Evolutionary conservation across 2,113 vertebrate genomes (phyloP), one percentile per base, ranked within the genome.

Genomic region (Tauraco erythrolophus): DNA sequence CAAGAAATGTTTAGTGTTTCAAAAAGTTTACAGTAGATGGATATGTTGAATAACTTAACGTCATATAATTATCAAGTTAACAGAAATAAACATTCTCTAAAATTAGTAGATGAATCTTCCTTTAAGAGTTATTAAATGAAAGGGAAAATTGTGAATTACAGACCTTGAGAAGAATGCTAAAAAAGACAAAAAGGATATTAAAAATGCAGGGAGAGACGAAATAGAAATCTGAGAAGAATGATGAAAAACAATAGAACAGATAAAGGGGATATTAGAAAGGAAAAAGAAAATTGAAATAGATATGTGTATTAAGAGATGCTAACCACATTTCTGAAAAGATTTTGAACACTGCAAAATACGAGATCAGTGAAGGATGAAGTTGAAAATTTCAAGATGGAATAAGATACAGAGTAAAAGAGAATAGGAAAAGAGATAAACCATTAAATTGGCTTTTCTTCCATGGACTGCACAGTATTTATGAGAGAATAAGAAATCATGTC

Each of bases 271-370:
- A 93, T 90, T 93, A 90, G 76, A 89, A 91, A 68, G 37, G 35
- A 84, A 95, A 72, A 56, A 92, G 68, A 88, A 96, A 97, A 78
- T 87, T 79, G 89, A 89, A 90, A 94, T 37, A 80, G 92, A 92
- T 57, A 54, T 33, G 24, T 71, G 46, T 61, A 46, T 84, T 88
- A 75, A 87, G 84, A 96, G 75, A 83, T n/a, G 45, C 57, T 85
- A 78, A 74, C 70, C 58, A 85, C 33, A 31, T 65, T 81, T 96
- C 95, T 58, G 60, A 76, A 92, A 82, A 89, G 78, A 84, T 77
- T 88, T 78, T 86, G 70, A 84, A 41, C 39, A 61, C 12, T 43
- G 39, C 18, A 74, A 51, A 97, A 88, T 35, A 91, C 93, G 75
- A 91, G 65, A 84, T 84, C 81, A 58, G 68, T 46, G 96, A 86